A percentile compares a stretch with the other conserved stretches of the same genome.
phyloP scores from a whole-genome alignment of 2,113 vertebrate genomes.

The Lanius ludovicianus region DNA sequence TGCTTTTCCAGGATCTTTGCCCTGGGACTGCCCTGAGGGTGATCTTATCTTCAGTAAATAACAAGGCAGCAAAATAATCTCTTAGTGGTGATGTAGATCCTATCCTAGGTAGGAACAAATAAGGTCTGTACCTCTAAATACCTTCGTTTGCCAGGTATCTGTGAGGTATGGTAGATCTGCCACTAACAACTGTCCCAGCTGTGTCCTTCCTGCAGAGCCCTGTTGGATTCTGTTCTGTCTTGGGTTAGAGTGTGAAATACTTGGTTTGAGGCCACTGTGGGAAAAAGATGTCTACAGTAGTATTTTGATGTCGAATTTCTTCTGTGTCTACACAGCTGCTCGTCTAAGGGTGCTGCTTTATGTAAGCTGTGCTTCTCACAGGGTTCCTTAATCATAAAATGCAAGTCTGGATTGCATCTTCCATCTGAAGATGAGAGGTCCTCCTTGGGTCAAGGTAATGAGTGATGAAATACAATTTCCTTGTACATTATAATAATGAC shows the following conservation, averaged over 20 bases:
- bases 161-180: not conserved
- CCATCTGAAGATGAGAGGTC: constrained; percentile 24
- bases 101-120: not conserved
- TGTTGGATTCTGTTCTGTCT: not conserved
- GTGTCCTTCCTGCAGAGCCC: not conserved
- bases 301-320: not conserved
- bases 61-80: not conserved
- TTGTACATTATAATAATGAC: constrained; percentile 58
- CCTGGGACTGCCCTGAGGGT: not conserved
- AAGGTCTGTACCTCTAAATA: not conserved
- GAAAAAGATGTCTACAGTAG: not conserved
- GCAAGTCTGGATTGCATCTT: constrained; percentile 36
- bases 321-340: not conserved
- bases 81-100: not conserved
- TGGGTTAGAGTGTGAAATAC: not conserved
- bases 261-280: not conserved
- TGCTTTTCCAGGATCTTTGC: not conserved
- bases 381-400: constrained; percentile 6
- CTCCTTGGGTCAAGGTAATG: constrained; percentile 46
- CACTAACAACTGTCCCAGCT: not conserved
- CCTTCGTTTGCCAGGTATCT: not conserved
- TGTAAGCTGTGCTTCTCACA: not conserved
- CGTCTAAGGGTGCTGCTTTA: not conserved
- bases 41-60: not conserved
- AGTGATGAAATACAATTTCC: constrained; percentile 56